These are phyloP conservation scores for Phyllostomus hastatus DNA, from an alignment of 2,113 vertebrate species.

Conservation along the genomic window DNA sequence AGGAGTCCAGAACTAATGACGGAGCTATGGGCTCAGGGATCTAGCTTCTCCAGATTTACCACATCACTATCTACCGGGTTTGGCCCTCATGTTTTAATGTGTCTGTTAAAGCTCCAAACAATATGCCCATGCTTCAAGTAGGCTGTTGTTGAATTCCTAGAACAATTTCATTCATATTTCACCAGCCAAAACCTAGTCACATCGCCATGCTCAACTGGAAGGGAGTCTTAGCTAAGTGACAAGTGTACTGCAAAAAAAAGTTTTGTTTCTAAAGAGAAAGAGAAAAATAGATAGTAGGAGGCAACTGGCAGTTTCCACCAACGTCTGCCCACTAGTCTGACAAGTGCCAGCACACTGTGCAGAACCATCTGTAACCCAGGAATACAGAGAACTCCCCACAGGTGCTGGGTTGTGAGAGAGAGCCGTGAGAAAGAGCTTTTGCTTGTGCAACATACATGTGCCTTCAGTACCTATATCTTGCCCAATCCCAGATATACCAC, in stretches of 20 bases:
- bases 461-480: not conserved
- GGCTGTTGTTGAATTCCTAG: not conserved
- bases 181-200: not conserved
- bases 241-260: not conserved
- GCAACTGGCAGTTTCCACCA: not conserved
- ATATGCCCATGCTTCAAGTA: not conserved
- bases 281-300: not conserved
- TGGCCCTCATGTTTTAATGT: not conserved
- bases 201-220: not conserved
- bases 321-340: not conserved
- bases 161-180: constrained; percentile 14
- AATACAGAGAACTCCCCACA: not conserved
- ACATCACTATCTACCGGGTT: not conserved
- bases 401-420: not conserved
- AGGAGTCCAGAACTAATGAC: not conserved
- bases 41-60: not conserved
- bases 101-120: not conserved
- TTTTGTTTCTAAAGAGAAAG: not conserved
- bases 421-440: not conserved
- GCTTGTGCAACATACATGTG: not conserved
- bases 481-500: not conserved
- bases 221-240: not conserved
- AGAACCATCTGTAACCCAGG: not conserved
- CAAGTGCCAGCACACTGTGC: not conserved
- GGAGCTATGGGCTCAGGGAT: not conserved